Evolutionary conservation across 2,797 vertebrate species (phyloP).

Genomic region (Alca torda): DNA sequence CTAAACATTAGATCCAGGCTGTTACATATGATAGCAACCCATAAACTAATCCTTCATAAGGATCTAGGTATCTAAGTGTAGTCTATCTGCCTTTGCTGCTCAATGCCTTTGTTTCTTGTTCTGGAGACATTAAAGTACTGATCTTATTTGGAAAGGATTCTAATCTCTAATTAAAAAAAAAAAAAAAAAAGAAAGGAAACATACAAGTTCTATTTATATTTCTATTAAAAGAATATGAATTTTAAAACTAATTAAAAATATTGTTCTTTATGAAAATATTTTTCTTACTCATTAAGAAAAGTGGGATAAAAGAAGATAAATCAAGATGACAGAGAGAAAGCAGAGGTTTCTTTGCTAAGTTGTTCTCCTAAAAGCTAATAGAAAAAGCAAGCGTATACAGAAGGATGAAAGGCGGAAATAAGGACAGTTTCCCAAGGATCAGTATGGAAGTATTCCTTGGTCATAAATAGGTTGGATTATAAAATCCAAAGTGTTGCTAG

Average conservation of each 20-base stretch:
- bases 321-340: neutral
- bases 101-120: neutral
- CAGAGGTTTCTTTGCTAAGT: neutral
- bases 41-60: neutral
- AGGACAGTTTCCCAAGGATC: neutral
- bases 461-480: neutral
- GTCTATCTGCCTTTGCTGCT: neutral
- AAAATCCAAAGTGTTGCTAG: neutral
- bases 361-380: neutral
- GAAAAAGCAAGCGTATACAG: neutral
- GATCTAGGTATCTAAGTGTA: neutral
- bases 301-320: neutral
- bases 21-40: neutral
- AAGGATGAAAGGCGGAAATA: neutral
- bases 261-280: fast-evolving
- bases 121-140: neutral
- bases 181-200: fast-evolving
- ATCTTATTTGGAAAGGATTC: neutral
- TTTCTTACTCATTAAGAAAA: neutral
- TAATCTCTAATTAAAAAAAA: neutral
- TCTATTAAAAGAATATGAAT: neutral
- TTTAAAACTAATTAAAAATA: neutral
- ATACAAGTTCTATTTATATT: neutral
- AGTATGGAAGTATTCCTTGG: neutral
- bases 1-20: neutral